Evolutionary conservation across 2,113 vertebrate genomes (phyloP).

Genomic region (Proterorhinus semilunaris): DNA sequence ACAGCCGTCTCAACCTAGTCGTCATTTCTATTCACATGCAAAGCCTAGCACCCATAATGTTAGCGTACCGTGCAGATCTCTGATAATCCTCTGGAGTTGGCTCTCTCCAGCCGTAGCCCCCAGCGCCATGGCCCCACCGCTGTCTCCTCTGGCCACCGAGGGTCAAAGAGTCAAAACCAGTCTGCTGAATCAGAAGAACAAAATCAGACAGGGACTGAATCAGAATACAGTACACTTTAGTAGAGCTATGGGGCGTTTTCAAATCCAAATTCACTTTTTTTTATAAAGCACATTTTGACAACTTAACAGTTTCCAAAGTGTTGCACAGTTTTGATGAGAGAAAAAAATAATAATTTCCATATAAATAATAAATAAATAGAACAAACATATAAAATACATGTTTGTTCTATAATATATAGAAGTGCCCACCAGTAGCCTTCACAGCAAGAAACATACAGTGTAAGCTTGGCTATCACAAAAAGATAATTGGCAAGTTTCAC

Average conservation of each 20-base stretch:
- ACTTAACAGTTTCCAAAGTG: no score
- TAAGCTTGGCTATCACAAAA: no score
- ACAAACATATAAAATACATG: no score
- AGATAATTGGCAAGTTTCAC: no score
- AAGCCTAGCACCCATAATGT: constrained; percentile 35
- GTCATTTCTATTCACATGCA: constrained; percentile 32
- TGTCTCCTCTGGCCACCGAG: constrained; percentile 54
- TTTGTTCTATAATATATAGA: no score
- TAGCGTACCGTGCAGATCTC: constrained; percentile 87
- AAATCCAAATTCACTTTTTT: not conserved
- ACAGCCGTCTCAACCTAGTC: constrained; percentile 8
- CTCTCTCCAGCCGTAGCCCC: constrained; percentile 76
- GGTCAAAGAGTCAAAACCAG: constrained; percentile 68
- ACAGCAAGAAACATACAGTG: no score
- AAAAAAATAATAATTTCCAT: no score
- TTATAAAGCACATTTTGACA: not conserved
- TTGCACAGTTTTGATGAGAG: no score
- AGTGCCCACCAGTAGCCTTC: no score
- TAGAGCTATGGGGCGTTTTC: not conserved
- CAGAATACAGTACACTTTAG: not conserved
- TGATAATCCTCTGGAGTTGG: constrained; percentile 93
- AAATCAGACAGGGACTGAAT: constrained; percentile 45
- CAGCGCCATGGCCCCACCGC: constrained; percentile 78
- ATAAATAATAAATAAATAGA: no score
- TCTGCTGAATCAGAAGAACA: constrained; percentile 72